Evolutionary conservation across 2,888 invertebrate species (phyloP).

Genomic region (Lysandra bellargus): DNA sequence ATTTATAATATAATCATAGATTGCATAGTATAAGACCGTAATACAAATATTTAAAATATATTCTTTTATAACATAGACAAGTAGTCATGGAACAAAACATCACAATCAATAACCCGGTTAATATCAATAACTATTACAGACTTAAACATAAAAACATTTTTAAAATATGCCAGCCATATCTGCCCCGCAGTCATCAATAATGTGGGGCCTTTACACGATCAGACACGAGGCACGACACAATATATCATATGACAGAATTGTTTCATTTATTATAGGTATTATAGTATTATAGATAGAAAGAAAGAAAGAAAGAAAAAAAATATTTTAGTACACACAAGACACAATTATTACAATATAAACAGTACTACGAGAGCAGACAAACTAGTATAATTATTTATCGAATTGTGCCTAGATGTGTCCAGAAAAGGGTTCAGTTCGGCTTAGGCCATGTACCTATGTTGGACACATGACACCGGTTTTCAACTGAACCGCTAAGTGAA

Average conservation of each 20-base stretch:
- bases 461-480: too few relatives aligned
- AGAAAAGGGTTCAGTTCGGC: too few relatives aligned
- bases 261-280: not conserved
- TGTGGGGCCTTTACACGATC: constrained; percentile 41
- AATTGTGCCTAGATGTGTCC: too few relatives aligned
- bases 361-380: too few relatives aligned
- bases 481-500: too few relatives aligned
- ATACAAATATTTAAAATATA: not conserved
- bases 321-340: too few relatives aligned
- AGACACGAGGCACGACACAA: constrained; percentile 42
- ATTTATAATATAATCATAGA: not conserved
- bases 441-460: too few relatives aligned
- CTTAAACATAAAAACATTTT: constrained; percentile 28
- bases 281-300: too few relatives aligned
- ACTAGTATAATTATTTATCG: too few relatives aligned
- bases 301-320: too few relatives aligned
- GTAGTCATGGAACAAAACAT: constrained; percentile 24
- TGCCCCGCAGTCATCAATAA: constrained; percentile 50
- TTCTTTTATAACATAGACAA: not conserved
- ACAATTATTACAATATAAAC: too few relatives aligned
- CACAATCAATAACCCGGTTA: constrained; percentile 19
- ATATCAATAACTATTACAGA: constrained; percentile 30
- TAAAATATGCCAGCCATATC: constrained; percentile 45
- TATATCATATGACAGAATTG: not conserved
- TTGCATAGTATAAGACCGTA: not conserved